Percentiles rank a stretch among this genome's conserved stretches.
Conservation (phyloP, 2,113 vertebrate genomes). For the Balaenoptera acutorostrata region DNA sequence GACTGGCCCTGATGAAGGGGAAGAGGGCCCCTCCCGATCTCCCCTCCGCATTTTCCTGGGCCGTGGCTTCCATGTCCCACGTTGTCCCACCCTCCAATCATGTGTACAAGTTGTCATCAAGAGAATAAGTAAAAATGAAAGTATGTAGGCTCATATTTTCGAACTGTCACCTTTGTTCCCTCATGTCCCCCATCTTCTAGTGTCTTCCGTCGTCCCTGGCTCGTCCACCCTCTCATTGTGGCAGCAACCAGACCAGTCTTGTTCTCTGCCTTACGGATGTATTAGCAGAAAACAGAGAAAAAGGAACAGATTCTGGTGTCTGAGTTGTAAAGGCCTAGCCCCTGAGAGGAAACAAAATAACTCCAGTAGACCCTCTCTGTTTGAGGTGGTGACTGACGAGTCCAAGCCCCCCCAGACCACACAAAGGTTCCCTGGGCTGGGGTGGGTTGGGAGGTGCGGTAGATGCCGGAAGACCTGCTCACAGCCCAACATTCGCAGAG, state of each 20-base stretch:
- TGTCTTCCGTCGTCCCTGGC: not conserved
- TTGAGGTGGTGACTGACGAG: not conserved
- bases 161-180: not conserved
- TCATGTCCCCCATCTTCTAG: not conserved
- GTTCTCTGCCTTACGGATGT: not conserved
- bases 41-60: not conserved
- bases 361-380: not conserved
- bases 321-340: not conserved
- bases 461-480: not conserved
- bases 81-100: not conserved
- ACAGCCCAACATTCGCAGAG: not conserved
- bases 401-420: not conserved
- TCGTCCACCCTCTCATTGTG: not conserved
- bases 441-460: not conserved
- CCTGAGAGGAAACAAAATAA: not conserved
- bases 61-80: not conserved
- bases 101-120: not conserved
- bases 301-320: not conserved
- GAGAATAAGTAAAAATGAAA: not conserved
- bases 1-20: not conserved
- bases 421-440: not conserved
- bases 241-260: not conserved
- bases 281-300: not conserved
- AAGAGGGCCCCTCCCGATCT: not conserved
- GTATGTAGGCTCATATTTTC: not conserved